A percentile compares a stretch with the other conserved stretches of the same genome.
These are phyloP conservation scores for Molorchus minor DNA, from an alignment of 2,888 invertebrate species.

Conservation along the genomic window DNA sequence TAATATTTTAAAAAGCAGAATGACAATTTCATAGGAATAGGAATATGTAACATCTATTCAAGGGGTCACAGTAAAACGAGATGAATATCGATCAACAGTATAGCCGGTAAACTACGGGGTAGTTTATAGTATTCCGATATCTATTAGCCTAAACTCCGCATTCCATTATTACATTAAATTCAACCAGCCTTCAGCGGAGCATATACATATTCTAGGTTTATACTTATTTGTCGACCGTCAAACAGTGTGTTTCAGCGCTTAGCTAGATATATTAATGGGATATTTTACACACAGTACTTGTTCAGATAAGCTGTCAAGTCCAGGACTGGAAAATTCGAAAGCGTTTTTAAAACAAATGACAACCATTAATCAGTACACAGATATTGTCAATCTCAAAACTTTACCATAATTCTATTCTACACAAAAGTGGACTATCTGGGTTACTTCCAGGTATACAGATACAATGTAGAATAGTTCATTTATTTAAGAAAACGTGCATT, in stretches of 20 bases:
- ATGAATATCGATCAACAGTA: too few relatives aligned
- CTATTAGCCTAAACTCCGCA: too few relatives aligned
- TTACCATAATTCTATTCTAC: slow-evolving; percentile 39
- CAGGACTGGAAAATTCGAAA: slow-evolving; percentile 34
- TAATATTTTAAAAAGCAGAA: slow-evolving; percentile 17
- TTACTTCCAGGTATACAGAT: slow-evolving; percentile 5
- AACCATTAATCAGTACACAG: slow-evolving; percentile 39
- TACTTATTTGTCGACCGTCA: slow-evolving; percentile 35
- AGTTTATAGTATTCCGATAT: too few relatives aligned
- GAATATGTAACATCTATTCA: slow-evolving; percentile 3
- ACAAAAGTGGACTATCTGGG: slow-evolving; percentile 35
- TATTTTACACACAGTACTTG: slow-evolving; percentile 45
- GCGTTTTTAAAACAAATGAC: slow-evolving; percentile 34
- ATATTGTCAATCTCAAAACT: slow-evolving; percentile 46
- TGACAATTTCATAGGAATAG: slow-evolving; percentile 1
- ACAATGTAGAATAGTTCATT: not conserved
- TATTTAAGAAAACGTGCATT: too few relatives aligned
- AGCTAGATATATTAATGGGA: slow-evolving; percentile 42
- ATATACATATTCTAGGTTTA: too few relatives aligned
- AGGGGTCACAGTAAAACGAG: not conserved
- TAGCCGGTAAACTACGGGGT: too few relatives aligned
- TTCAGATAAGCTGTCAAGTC: slow-evolving; percentile 42
- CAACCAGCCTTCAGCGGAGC: too few relatives aligned
- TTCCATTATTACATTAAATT: too few relatives aligned
- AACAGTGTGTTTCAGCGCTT: slow-evolving; percentile 37